phyloP scores from a whole-genome alignment of 2,888 invertebrate genomes.

The Hypselothyrea guttata region DNA sequence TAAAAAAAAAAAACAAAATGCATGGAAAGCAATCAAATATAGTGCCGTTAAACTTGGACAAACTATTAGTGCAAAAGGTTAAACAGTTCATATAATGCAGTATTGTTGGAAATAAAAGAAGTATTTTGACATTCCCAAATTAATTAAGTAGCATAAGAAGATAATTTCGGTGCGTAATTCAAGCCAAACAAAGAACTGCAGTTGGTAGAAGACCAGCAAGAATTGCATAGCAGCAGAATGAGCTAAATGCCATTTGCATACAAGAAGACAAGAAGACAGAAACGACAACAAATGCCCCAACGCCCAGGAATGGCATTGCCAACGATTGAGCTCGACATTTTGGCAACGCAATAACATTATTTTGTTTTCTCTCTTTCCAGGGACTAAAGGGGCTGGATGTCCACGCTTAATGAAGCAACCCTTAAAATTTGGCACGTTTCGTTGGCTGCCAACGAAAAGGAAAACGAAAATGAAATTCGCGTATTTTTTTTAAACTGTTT shows the following conservation, averaged over 20 bases:
- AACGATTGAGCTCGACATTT: constrained; percentile 39
- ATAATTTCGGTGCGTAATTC: constrained; percentile 35
- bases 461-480: constrained; percentile 58
- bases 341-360: constrained; percentile 65
- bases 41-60: not conserved
- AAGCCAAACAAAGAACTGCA: constrained; percentile 19
- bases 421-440: constrained; percentile 74
- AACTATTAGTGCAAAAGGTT: too few species aligned
- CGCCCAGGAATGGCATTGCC: too few species aligned
- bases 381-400: constrained; percentile 17
- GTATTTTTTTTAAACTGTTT: too few species aligned
- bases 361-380: constrained; percentile 43
- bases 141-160: constrained; percentile 37
- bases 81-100: too few species aligned
- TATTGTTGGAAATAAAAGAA: too few species aligned
- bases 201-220: constrained; percentile 7
- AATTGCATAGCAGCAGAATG: constrained; percentile 10
- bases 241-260: constrained; percentile 57
- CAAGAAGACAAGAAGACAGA: constrained; percentile 15
- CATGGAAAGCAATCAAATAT: constrained; percentile 1
- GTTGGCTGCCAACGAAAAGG: constrained; percentile 49
- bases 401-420: constrained; percentile 73
- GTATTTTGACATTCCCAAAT: too few species aligned
- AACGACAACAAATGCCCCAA: constrained; percentile 20
- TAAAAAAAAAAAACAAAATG: too few species aligned